A percentile compares a stretch with the other conserved stretches of the same genome.
These are phyloP conservation scores for Romanogobio albipinnatus DNA, from an alignment of 2,113 vertebrate species.

Conservation along the genomic window DNA sequence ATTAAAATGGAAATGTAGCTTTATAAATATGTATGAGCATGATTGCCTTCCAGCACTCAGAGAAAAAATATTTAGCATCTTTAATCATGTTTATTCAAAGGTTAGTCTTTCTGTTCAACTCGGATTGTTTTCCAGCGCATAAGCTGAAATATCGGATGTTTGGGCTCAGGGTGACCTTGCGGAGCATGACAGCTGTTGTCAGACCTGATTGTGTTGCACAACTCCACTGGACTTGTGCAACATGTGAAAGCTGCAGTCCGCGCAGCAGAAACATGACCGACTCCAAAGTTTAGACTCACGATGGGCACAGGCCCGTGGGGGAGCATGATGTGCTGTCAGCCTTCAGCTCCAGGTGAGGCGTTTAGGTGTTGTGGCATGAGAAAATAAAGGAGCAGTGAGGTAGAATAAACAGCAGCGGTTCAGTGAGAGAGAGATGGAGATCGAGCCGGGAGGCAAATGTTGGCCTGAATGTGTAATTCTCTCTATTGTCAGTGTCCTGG, in stretches of 20 bases:
- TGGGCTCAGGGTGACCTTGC: constrained; percentile 38
- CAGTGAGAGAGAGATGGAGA: constrained; percentile 58
- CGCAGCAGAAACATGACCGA: constrained; percentile 20
- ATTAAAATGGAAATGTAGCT: constrained; percentile 26
- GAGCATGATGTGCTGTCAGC: constrained; percentile 22
- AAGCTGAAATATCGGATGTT: constrained; percentile 8
- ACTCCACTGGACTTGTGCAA: constrained; percentile 34
- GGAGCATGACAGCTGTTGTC: constrained; percentile 20
- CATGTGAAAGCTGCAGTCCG: constrained; percentile 26
- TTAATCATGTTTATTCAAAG: constrained; percentile 49
- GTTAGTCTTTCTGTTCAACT: constrained; percentile 26
- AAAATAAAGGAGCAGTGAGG: constrained; percentile 51
- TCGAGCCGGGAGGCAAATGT: constrained; percentile 54
- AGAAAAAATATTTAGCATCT: constrained; percentile 53
- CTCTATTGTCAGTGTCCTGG: constrained; percentile 65
- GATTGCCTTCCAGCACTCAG: constrained; percentile 16
- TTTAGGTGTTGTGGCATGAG: constrained; percentile 23
- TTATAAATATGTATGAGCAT: constrained; percentile 44
- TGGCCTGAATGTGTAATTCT: constrained; percentile 66
- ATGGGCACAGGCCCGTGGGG: not conserved
- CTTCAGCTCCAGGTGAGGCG: constrained; percentile 20
- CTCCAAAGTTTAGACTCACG: not conserved
- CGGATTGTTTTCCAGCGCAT: not conserved
- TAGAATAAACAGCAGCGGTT: constrained; percentile 65
- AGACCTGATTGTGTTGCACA: constrained; percentile 31